Evolutionary conservation across 2,797 vertebrate species (phyloP), one percentile per base, ranked within the genome.

Genomic region (Clarias laeviceps): DNA sequence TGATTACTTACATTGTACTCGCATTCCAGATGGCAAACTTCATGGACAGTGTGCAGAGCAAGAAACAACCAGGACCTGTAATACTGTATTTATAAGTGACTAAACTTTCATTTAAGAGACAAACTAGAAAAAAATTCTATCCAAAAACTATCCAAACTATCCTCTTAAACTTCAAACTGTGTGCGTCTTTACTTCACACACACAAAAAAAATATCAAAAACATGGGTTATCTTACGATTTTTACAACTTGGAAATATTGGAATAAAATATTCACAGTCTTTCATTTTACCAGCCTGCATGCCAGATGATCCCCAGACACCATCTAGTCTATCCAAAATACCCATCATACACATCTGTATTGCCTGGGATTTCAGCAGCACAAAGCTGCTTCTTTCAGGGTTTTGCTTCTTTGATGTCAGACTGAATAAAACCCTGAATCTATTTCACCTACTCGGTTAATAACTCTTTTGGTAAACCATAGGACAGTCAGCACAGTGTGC

Each of bases 371-470:
- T 77, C 20, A 64, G 14, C 72, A 32, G 37, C 2, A 83, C 50
- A 27, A 84, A 50, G 32, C 82, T 76, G n/a, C 27, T 84, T 32
- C 72, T 64, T 84, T 32, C 50, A 54, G 70, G 59, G 22, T 66
- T 76, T 77, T 74, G 57, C 70, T 77, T 66, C 70, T 77, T 66
- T 84, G 82, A 76, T 84, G 73, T 84, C 50, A 8, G 29, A 54
- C n/a, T 1, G 20, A 65, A 68, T 84, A 74, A 84, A 56, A 56
- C 22, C 62, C 64, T 20, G 70, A 76, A 77, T 84, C 83, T 64
- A 84, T 84, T 78, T 84, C 83, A 84, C 7, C 45, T 20, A 32
- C 50, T 45, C 15, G 8, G 29, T 45, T 84, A 84, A 84, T 78
- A 84, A 78, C 29, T 84, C 74, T 76, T 62, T 83, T 40, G 64